phyloP scores from a whole-genome alignment of 2,888 invertebrate genomes.

The Blastobasis lacticolella region DNA sequence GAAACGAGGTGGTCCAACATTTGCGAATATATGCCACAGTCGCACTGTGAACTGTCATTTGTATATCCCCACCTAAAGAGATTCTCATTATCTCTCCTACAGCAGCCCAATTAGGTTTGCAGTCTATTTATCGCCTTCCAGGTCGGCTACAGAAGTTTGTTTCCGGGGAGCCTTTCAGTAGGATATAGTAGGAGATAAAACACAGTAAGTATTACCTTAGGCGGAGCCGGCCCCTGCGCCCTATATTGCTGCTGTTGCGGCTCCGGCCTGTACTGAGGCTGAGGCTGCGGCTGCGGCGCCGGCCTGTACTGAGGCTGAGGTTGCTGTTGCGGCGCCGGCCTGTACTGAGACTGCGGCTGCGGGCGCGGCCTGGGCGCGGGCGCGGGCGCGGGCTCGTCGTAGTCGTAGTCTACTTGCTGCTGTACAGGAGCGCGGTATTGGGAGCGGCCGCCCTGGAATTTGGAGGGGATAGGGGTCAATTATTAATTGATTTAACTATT shows the following conservation, averaged over 20 bases:
- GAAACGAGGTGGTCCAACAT: too few species aligned
- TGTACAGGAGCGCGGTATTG: slow-evolving; percentile 39
- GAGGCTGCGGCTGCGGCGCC: slow-evolving; percentile 21
- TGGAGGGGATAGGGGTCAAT: too few species aligned
- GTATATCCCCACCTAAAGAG: too few species aligned
- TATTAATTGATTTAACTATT: too few species aligned
- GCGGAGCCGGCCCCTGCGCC: slow-evolving; percentile 38
- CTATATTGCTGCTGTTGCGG: slow-evolving; percentile 29
- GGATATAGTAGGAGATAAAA: too few species aligned
- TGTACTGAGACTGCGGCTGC: slow-evolving; percentile 20
- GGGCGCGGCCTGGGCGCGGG: slow-evolving; percentile 29
- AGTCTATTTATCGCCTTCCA: too few species aligned
- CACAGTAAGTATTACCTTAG: slow-evolving; percentile 34
- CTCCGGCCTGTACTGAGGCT: slow-evolving; percentile 28
- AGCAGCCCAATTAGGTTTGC: too few species aligned
- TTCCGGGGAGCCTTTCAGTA: too few species aligned
- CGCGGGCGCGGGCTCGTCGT: slow-evolving; percentile 45
- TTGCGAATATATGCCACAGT: too few species aligned
- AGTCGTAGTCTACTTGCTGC: slow-evolving; percentile 47
- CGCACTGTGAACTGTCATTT: too few species aligned
- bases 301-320: slow-evolving; percentile 13
- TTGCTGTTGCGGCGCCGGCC: slow-evolving; percentile 15
- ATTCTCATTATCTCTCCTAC: too few species aligned
- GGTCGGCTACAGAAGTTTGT: too few species aligned
- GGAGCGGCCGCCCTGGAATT: slow-evolving; percentile 34